phyloP scores from a whole-genome alignment of 2,888 invertebrate species.

The Lepetodrilus schrolli region DNA sequence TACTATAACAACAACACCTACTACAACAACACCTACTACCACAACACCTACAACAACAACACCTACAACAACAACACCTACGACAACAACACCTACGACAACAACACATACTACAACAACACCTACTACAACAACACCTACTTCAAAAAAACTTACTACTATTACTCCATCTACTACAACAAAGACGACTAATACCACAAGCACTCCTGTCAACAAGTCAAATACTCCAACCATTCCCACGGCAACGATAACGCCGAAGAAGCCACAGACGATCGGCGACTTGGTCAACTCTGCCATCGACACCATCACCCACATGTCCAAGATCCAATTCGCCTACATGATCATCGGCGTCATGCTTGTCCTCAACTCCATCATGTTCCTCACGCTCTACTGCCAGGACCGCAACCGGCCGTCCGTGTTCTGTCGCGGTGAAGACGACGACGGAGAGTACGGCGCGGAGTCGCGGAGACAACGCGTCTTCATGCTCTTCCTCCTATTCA shows the following conservation, averaged over 20 bases:
- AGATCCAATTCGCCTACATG: constrained; percentile 74
- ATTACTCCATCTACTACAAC: constrained; percentile 28
- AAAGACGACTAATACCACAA: constrained; percentile 11
- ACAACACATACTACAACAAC: constrained; percentile 33
- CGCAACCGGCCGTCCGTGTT: constrained; percentile 37
- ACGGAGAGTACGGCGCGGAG: constrained; percentile 28
- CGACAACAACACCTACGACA: constrained; percentile 27
- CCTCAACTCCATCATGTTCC: constrained; percentile 70
- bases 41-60: too few species aligned
- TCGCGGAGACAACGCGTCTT: constrained; percentile 52
- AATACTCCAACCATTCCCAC: constrained; percentile 5
- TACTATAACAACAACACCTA: too few species aligned
- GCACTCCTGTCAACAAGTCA: constrained; percentile 37
- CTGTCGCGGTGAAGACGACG: constrained; percentile 30
- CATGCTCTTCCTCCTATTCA: constrained; percentile 71
- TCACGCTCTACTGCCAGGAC: constrained; percentile 70
- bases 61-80: constrained; percentile 28
- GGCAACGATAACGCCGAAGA: constrained; percentile 38
- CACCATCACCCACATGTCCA: constrained; percentile 61
- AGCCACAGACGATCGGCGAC: constrained; percentile 49
- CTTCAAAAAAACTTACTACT: constrained; percentile 28
- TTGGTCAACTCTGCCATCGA: constrained; percentile 48
- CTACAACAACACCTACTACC: too few species aligned
- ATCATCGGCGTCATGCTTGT: constrained; percentile 73
- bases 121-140: constrained; percentile 26